Base-by-base conservation (phyloP, 2,888 invertebrate species). In the Cacoxenus indagator region DNA sequence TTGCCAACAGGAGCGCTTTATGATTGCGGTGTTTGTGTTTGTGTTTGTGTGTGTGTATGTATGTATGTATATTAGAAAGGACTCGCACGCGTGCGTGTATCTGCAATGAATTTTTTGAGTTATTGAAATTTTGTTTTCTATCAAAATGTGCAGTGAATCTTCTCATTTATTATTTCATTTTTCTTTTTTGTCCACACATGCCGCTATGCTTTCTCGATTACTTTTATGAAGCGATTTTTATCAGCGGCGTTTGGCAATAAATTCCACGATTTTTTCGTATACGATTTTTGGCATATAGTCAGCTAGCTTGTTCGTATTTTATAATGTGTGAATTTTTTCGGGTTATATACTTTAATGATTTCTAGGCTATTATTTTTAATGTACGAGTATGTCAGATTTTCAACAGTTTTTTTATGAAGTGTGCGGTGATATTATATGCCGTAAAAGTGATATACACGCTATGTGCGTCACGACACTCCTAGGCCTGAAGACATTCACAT, bases 71-170 rank as follows among this genome's bases (percentile, higher is more conserved):
- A 6, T 31, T 24, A 22, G 9, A 14, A 29, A 27, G 29, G 17
- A 17, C 61, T 67, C 69, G 68, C 77, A 64, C 70, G 31, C 64
- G 61, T 66, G 55, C 68, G 11, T 46, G 61, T 65, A 59, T 68
- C 64, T 67, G 70, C 69, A 57, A 65, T 70, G 70, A 72, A 71
- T 72, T 71, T n/a, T 75, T 67, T 70, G 72, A 76, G 75, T 79
- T 77, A 79, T 78, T 78, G 76, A 72, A 81, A 74, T 71, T 72
- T 76, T n/a, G n/a, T n/a, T 75, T 71, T 67, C 68, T 70, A 77
- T 6, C 48, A 48, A 70, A 74, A 55, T 55, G 55, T 55, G 55
- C 24, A 51, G 51, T 54, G 54, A 54, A 37, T 37, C 31, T 37
- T 37, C n/a, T 37, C 37, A 8, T 31, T 31, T 31, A 8, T 31